These are phyloP conservation scores for Cartodere bifasciata DNA, from an alignment of 2,888 invertebrate genomes.

Conservation along the genomic window DNA sequence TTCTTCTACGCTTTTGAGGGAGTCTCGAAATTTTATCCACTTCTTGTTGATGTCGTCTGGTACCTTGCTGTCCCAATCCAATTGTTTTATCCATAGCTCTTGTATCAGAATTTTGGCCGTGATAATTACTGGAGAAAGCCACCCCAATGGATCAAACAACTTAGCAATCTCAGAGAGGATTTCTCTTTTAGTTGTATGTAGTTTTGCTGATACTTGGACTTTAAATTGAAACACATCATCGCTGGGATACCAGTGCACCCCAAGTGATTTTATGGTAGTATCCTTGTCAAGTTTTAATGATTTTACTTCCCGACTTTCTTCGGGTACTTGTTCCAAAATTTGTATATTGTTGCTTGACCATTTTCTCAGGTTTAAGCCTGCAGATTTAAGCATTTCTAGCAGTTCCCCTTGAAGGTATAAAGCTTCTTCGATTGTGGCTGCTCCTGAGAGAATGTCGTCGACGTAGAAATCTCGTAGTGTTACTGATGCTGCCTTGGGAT, in stretches of 20 bases:
- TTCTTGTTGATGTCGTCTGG: constrained; percentile 4
- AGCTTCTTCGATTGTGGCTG: constrained; percentile 7
- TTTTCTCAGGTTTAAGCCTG: constrained; percentile 10
- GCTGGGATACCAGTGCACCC: constrained; percentile 8
- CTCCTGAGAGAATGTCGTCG: constrained; percentile 14
- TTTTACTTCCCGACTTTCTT: constrained; percentile 6
- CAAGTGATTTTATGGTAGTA: constrained; percentile 7
- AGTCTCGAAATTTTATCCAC: constrained; percentile 6
- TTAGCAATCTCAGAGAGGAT: constrained; percentile 15
- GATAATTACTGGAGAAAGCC: constrained; percentile 14
- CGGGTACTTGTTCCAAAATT: constrained; percentile 5
- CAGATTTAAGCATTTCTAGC: constrained; percentile 2
- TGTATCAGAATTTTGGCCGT: constrained; percentile 18
- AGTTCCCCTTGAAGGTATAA: constrained; percentile 8
- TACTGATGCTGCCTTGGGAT: constrained; percentile 12
- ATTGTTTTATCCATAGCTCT: constrained; percentile 11
- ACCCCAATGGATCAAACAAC: constrained; percentile 17
- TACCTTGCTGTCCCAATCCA: constrained; percentile 10
- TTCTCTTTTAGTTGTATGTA: constrained; percentile 15
- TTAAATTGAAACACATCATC: too few species aligned
- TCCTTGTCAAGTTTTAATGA: constrained; percentile 8
- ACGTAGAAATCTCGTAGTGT: constrained; percentile 15
- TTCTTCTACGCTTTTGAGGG: constrained; percentile 8
- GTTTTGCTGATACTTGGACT: too few species aligned
- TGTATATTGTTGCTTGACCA: constrained; percentile 8